Evolutionary conservation across 1,140 invertebrate species (phyloP).

Genomic region (Leptoteleia sp.): DNA sequence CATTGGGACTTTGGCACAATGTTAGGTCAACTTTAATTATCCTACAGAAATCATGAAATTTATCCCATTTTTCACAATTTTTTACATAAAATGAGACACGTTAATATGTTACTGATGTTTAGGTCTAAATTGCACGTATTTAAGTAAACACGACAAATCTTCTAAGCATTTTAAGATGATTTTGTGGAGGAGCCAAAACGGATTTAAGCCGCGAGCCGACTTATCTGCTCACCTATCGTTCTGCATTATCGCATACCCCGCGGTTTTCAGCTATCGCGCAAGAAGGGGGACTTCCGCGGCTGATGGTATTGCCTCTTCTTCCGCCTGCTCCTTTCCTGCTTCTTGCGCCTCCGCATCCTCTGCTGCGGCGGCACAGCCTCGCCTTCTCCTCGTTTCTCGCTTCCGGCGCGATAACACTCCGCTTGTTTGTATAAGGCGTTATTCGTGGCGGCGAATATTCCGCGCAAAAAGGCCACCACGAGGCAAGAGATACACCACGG

Average conservation of each 20-base stretch:
- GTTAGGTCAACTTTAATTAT: no score
- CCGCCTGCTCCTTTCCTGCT: conserved; percentile 49
- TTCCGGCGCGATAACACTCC: conserved; percentile 71
- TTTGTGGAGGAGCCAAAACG: conserved; percentile 51
- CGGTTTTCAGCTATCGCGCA: conserved; percentile 73
- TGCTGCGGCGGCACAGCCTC: conserved; percentile 31
- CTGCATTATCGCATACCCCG: conserved; percentile 74
- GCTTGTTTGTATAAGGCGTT: conserved; percentile 73
- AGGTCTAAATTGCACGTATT: background rate
- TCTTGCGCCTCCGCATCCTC: conserved; percentile 37
- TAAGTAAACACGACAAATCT: conserved; percentile 51
- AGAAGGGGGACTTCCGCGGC: conserved; percentile 54
- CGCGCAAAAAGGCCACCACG: conserved; percentile 51
- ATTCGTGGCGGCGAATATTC: conserved; percentile 54
- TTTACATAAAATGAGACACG: no score
- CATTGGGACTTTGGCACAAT: no score
- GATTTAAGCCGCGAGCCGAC: conserved; percentile 60
- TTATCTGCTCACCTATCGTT: conserved; percentile 71
- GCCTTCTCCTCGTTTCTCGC: conserved; percentile 52
- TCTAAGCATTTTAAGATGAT: conserved; percentile 62
- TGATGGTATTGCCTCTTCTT: conserved; percentile 67
- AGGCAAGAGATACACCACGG: conserved; percentile 49
- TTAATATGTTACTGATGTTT: background rate
- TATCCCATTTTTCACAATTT: no score
- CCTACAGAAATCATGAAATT: no score